Evolutionary conservation across 2,797 vertebrate genomes (phyloP), one percentile per base, ranked within the genome.

Genomic region (Rousettus madagascariensis): DNA sequence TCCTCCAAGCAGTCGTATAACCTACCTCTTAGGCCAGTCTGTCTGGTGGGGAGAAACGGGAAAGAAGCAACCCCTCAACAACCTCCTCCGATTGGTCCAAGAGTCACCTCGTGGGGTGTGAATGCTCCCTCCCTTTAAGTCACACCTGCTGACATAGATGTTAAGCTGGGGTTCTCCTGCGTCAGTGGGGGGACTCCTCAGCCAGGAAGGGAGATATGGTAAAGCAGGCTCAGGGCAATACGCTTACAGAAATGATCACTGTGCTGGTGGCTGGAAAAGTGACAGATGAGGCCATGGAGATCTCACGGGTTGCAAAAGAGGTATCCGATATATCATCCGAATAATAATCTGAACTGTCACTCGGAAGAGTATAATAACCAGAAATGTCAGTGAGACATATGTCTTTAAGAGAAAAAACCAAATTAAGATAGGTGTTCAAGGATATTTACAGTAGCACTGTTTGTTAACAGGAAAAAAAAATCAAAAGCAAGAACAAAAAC

Each of bases 141-240:
- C 9, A 17, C 0, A n/a, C 20, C 6, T 16, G 20, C n/a, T 49
- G 16, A 24, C 0, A 1, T 36, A n/a, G 16, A 57, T 36, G 55
- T 24, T 4, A 49, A 19, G 24, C 46, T 33, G 57, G 57, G 63
- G 20, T 43, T 36, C 20, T 13, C 30, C 84, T 86, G 10, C 3
- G 22, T 74, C 46, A 20, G 10, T 0, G 10, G 22, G 57, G 46
- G 46, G 33, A 53, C 8, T 20, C 55, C 79, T 6, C 33, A 20
- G 7, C 55, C 19, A 36, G 41, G 24, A 61, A 33, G 66, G 43
- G 28, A 57, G 57, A 74, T n/a, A 65, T 19, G 20, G 28, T 3
- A 7, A 43, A 8, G n/a, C 78, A 24, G 26, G 16, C 59, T 59
- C 46, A 22, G 8, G 49, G 46, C 15, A 28, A 53, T 36, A 46